Percentiles rank a stretch among this genome's conserved stretches.
phyloP scores from a whole-genome alignment of 2,888 invertebrate species.

The Orthonevra nobilis region DNA sequence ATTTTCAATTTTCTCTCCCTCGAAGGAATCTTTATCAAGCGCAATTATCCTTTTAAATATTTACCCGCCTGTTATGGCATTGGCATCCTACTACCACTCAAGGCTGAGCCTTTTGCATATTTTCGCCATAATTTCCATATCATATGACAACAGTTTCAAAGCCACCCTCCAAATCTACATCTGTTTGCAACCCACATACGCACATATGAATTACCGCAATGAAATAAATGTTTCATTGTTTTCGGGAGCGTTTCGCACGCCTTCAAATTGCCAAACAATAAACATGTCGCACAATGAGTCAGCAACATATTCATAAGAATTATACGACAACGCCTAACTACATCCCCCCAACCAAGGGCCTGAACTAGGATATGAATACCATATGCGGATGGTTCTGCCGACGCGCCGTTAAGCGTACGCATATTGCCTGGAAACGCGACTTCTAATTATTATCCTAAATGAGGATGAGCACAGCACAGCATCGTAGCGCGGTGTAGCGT shows the following conservation, averaged over 20 bases:
- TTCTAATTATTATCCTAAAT: slow-evolving; percentile 63
- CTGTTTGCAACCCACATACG: slow-evolving; percentile 26
- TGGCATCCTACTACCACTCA: too few species aligned
- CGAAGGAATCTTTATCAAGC: slow-evolving; percentile 26
- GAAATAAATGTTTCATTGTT: slow-evolving; percentile 52
- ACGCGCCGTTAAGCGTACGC: slow-evolving; percentile 25
- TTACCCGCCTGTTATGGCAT: slow-evolving; percentile 60
- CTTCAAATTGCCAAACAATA: slow-evolving; percentile 68
- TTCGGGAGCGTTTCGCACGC: slow-evolving; percentile 55
- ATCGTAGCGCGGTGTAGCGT: slow-evolving; percentile 1
- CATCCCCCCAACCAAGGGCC: neutral
- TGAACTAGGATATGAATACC: slow-evolving; percentile 19
- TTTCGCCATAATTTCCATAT: slow-evolving; percentile 29
- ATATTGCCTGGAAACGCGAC: slow-evolving; percentile 50
- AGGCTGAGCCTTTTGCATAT: slow-evolving; percentile 7
- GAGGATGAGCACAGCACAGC: slow-evolving; percentile 34
- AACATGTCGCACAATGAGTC: slow-evolving; percentile 58
- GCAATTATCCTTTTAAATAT: slow-evolving; percentile 69
- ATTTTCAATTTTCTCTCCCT: slow-evolving; percentile 63
- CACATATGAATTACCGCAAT: slow-evolving; percentile 59
- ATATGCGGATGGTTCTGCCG: slow-evolving; percentile 18
- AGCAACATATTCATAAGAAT: slow-evolving; percentile 46
- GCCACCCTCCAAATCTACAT: slow-evolving; percentile 12
- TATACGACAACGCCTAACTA: neutral
- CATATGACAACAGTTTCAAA: slow-evolving; percentile 29